Evolutionary conservation across 2,888 invertebrate species (phyloP).

Genomic region (Carcina quercana): DNA sequence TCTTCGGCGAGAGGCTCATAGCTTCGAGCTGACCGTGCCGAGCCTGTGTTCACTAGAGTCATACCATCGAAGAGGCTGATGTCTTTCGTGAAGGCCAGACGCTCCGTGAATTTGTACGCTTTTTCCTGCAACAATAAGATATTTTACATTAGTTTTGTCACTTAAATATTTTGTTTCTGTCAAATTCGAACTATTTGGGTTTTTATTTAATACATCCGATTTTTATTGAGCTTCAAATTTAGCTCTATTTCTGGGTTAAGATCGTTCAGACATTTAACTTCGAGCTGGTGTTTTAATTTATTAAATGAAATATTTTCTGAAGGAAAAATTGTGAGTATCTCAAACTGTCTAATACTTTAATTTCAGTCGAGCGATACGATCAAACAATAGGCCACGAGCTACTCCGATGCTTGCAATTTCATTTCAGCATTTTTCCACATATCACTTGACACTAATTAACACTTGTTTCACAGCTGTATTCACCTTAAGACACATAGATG

Average conservation of each 20-base stretch:
- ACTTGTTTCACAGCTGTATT: conserved; percentile 39
- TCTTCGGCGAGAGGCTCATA: conserved; percentile 60
- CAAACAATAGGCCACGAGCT: conserved; percentile 9
- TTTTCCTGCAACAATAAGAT: no score
- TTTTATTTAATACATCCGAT: no score
- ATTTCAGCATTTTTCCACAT: conserved; percentile 27
- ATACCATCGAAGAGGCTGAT: conserved; percentile 69
- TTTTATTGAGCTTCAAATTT: no score
- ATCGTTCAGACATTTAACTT: no score
- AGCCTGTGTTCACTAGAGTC: conserved; percentile 63
- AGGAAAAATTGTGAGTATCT: not conserved
- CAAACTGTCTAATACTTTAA: conserved; percentile 1
- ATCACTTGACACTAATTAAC: conserved; percentile 28
- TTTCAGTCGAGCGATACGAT: conserved; percentile 8
- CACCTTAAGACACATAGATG: conserved; percentile 78
- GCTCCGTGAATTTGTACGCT: conserved; percentile 74
- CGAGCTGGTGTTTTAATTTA: no score
- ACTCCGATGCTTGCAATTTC: conserved; percentile 14
- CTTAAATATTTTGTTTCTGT: no score
- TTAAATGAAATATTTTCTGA: no score
- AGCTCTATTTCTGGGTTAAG: no score
- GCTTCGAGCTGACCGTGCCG: conserved; percentile 61
- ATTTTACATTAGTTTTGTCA: no score
- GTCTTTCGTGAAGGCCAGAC: conserved; percentile 69
- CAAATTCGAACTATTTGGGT: no score